These are phyloP conservation scores for Tachina grossa DNA, from an alignment of 2,888 invertebrate genomes.

Conservation along the genomic window DNA sequence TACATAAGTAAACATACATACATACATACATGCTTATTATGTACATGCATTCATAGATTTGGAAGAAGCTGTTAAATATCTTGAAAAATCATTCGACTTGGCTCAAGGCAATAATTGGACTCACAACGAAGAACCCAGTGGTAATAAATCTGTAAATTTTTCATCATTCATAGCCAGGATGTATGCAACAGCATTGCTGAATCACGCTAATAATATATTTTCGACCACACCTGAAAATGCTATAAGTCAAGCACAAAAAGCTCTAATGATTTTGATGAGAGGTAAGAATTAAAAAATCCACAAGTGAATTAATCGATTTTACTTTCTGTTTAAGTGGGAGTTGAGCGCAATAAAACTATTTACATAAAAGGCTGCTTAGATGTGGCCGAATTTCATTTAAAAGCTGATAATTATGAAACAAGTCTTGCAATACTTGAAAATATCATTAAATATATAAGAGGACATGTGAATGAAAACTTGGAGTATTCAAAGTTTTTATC, in stretches of 20 bases:
- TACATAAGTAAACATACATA: neutral
- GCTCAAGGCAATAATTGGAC: slow-evolving; percentile 76
- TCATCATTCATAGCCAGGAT: slow-evolving; percentile 71
- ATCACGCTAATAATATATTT: slow-evolving; percentile 72
- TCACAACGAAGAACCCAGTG: neutral
- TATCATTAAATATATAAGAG: slow-evolving; percentile 71
- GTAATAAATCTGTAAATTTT: slow-evolving; percentile 24
- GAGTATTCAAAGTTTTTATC: slow-evolving; percentile 37
- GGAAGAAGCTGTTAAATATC: slow-evolving; percentile 69
- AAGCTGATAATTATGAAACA: slow-evolving; percentile 72
- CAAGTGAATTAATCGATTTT: neutral
- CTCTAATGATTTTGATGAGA: slow-evolving; percentile 74
- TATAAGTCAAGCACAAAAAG: slow-evolving; percentile 73
- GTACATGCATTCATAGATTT: slow-evolving; percentile 18
- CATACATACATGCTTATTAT: neutral
- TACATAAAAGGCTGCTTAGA: slow-evolving; percentile 75
- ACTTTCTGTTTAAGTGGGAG: slow-evolving; percentile 73
- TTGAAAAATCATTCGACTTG: slow-evolving; percentile 74
- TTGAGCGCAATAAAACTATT: slow-evolving; percentile 74
- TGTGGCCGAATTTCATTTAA: slow-evolving; percentile 75
- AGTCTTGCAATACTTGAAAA: slow-evolving; percentile 75
- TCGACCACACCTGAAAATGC: slow-evolving; percentile 73
- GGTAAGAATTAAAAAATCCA: slow-evolving; percentile 71
- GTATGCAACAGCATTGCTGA: slow-evolving; percentile 73
- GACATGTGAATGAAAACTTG: slow-evolving; percentile 71